Conservation (phyloP, 2,113 vertebrate species). For the Myxocyprinus asiaticus region DNA sequence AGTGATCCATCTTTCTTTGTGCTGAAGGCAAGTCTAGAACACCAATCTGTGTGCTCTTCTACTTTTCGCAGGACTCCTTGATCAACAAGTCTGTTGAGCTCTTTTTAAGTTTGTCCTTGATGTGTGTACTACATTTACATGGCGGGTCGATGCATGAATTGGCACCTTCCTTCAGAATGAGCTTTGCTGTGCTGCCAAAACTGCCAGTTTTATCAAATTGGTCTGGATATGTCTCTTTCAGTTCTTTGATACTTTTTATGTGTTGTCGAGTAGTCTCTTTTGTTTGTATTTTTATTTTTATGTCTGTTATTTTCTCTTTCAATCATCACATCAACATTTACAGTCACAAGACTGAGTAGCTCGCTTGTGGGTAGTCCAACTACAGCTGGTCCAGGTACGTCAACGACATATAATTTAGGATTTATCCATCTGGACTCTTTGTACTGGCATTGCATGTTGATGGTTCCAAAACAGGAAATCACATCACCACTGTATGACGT, state of each 20-base stretch:
- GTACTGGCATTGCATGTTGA: slow-evolving; percentile 34
- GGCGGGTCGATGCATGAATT: neutral
- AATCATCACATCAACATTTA: neutral
- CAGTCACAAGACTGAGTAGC: slow-evolving; percentile 17
- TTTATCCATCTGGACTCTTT: slow-evolving; percentile 37
- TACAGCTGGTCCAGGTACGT: slow-evolving; percentile 22
- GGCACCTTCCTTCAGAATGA: neutral
- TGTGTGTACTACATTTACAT: slow-evolving; percentile 17
- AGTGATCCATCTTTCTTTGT: slow-evolving; percentile 24
- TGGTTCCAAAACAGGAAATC: slow-evolving; percentile 16
- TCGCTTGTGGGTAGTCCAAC: slow-evolving; percentile 14
- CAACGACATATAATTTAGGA: slow-evolving; percentile 19
- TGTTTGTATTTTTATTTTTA: no score
- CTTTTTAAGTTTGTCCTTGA: slow-evolving; percentile 31
- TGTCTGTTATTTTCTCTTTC: neutral
- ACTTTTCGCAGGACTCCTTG: neutral
- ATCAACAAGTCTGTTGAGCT: slow-evolving; percentile 13
- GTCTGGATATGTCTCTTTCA: neutral
- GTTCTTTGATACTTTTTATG: neutral
- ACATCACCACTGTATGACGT: no score
- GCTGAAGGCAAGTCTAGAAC: slow-evolving; percentile 23
- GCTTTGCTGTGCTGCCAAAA: neutral
- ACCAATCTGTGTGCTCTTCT: slow-evolving; percentile 36
- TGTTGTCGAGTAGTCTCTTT: neutral
- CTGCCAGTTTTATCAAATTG: neutral